A percentile compares a stretch with the other conserved stretches of the same genome.
These are phyloP conservation scores for Tipula helvola DNA, from an alignment of 2,888 invertebrate species.

Conservation along the genomic window DNA sequence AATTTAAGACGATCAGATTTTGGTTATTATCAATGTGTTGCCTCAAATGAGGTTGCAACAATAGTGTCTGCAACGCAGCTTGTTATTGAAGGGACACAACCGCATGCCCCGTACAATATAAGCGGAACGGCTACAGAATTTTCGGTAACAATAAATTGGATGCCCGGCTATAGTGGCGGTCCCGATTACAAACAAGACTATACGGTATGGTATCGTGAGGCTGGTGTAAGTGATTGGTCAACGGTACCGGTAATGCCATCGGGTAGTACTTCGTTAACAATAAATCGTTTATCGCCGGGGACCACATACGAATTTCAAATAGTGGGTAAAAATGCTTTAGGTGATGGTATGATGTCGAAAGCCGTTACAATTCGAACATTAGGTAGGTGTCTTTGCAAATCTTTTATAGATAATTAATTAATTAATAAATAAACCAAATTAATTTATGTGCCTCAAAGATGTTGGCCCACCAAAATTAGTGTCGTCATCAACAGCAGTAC, in stretches of 20 bases:
- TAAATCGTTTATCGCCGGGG: constrained; percentile 79
- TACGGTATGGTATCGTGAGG: constrained; percentile 87
- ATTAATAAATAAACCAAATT: neutral
- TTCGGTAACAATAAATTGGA: constrained; percentile 81
- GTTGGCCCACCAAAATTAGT: constrained; percentile 26
- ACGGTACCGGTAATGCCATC: constrained; percentile 88
- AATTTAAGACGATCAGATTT: constrained; percentile 79
- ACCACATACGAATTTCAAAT: constrained; percentile 95
- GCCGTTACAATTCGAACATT: constrained; percentile 78
- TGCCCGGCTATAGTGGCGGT: constrained; percentile 91
- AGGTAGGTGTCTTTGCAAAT: constrained; percentile 43
- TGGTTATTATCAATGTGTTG: constrained; percentile 92
- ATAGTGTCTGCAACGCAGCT: constrained; percentile 80
- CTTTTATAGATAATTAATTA: neutral
- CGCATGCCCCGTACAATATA: constrained; percentile 93
- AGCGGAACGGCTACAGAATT: constrained; percentile 82
- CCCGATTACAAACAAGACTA: constrained; percentile 92
- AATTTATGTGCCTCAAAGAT: constrained; percentile 21
- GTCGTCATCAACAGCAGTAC: constrained; percentile 46
- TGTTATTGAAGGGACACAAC: constrained; percentile 88
- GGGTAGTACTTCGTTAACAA: constrained; percentile 77
- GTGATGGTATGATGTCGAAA: constrained; percentile 93
- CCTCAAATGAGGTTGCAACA: constrained; percentile 91
- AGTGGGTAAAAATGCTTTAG: constrained; percentile 85
- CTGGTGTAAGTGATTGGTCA: constrained; percentile 80